Conservation (phyloP, 2,113 vertebrate genomes). For the Carettochelys insculpta region DNA sequence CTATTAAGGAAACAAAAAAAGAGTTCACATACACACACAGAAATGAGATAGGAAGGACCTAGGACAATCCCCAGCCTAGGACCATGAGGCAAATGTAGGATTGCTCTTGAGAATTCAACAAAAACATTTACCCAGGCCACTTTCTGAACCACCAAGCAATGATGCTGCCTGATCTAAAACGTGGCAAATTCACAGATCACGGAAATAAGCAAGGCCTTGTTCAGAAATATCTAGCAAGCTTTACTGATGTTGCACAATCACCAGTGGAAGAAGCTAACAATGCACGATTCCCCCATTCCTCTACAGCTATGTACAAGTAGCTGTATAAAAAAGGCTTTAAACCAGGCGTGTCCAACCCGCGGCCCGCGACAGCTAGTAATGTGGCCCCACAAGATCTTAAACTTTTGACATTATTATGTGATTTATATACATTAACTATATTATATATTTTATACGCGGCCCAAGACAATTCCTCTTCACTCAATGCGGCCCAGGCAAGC, state of each 20-base stretch:
- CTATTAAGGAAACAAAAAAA: rapidly evolving
- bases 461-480: too few species aligned
- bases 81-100: rapidly evolving
- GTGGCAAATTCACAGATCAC: neutral
- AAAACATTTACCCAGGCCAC: neutral
- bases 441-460: too few species aligned
- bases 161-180: neutral
- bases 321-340: neutral
- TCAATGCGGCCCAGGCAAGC: too few species aligned
- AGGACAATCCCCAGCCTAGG: too few species aligned
- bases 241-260: neutral
- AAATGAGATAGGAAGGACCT: too few species aligned
- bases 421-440: too few species aligned
- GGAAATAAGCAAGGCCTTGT: rapidly evolving
- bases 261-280: rapidly evolving
- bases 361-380: too few species aligned
- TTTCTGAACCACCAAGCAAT: neutral
- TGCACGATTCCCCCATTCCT: rapidly evolving
- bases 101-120: neutral
- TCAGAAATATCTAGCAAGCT: neutral
- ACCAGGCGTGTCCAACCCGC: too few species aligned
- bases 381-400: too few species aligned
- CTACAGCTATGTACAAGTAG: neutral
- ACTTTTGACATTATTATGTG: too few species aligned
- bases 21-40: too few species aligned